Conservation (phyloP, 2,113 vertebrate genomes). For the Plotosus lineatus region DNA sequence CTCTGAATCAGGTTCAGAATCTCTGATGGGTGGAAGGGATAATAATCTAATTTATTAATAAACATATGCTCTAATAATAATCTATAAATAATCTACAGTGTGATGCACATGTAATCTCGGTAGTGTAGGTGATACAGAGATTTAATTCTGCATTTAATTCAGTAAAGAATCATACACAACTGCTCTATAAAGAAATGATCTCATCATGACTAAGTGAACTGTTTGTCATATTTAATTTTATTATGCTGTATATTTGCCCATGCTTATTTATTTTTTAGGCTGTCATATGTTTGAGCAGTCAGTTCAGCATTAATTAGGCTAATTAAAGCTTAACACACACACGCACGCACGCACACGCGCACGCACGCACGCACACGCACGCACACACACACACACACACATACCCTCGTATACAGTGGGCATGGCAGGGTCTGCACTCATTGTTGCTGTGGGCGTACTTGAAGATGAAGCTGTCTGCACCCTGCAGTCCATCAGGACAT, state of each 20-base stretch:
- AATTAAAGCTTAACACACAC: too few relatives aligned
- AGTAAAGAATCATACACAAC: too few relatives aligned
- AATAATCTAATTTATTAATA: too few relatives aligned
- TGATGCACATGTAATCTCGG: not conserved
- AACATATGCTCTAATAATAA: too few relatives aligned
- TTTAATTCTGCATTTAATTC: not conserved
- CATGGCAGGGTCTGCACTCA: constrained; percentile 92
- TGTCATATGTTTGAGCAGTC: not conserved
- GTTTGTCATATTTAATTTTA: not conserved
- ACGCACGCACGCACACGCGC: not conserved
- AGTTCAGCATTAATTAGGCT: not conserved
- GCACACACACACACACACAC: constrained; percentile 46
- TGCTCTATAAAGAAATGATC: constrained; percentile 1
- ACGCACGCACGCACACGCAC: constrained; percentile 1
- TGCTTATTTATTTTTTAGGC: not conserved
- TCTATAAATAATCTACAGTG: not conserved
- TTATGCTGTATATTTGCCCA: not conserved
- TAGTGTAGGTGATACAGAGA: constrained; percentile 14
- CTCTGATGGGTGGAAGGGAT: constrained; percentile 6
- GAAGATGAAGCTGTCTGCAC: constrained; percentile 94
- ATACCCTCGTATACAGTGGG: constrained; percentile 97
- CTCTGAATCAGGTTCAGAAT: not conserved
- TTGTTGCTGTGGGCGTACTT: constrained; percentile 93
- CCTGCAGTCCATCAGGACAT: constrained; percentile 92
- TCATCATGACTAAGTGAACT: constrained; percentile 1